Conservation (phyloP, 2,113 vertebrate genomes). For the Helogale parvula region DNA sequence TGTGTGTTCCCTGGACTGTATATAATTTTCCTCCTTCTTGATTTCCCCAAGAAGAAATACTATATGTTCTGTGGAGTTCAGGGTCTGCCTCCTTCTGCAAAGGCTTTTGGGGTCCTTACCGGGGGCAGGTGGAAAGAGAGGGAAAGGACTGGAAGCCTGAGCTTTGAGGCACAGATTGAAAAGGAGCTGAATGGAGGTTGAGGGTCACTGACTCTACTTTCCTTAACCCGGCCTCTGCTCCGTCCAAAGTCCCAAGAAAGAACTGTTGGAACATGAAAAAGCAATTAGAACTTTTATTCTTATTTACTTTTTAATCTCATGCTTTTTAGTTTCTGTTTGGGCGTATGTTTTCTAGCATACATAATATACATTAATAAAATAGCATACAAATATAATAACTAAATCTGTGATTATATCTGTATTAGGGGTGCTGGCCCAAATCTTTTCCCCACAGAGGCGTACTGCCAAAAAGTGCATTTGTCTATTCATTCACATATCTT, state of each 20-base stretch:
- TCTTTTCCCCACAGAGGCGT: neutral
- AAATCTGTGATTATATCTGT: neutral
- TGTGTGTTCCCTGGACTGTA: neutral
- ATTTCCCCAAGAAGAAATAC: neutral
- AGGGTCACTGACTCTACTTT: neutral
- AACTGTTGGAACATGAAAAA: neutral
- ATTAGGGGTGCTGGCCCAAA: neutral
- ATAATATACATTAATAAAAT: neutral
- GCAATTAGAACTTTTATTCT: neutral
- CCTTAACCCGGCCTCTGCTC: neutral
- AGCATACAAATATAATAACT: neutral
- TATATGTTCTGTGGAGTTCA: neutral
- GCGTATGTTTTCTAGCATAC: neutral
- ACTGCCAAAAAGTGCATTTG: neutral
- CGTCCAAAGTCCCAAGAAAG: neutral
- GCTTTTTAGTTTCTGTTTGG: neutral
- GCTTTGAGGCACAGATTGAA: neutral
- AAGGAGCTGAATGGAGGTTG: neutral
- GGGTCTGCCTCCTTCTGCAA: neutral
- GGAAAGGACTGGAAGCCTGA: neutral
- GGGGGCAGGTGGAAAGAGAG: neutral
- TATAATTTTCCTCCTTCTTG: neutral
- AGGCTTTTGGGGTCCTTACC: neutral
- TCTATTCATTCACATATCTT: neutral
- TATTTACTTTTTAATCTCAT: neutral